Evolutionary conservation across 1,140 invertebrate genomes (phyloP), one percentile per base, ranked within the genome.

Genomic region (Aphaenogaster ashmeadi): DNA sequence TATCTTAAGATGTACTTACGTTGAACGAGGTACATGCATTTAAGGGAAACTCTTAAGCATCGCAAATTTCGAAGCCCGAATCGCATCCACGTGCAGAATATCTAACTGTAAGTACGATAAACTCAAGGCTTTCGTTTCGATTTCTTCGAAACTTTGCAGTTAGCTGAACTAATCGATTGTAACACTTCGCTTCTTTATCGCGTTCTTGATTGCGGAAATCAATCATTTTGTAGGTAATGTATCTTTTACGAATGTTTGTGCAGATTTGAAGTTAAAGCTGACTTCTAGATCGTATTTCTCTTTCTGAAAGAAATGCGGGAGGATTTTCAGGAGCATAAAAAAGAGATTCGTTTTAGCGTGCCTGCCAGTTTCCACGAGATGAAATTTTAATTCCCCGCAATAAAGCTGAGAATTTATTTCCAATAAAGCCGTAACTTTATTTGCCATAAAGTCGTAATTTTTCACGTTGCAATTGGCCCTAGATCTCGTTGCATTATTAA

Each of bases 121-220:
- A 56, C 9, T 52, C 41, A 9, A 52, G 33, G 7, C 11, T 44
- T 69, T 64, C 15, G 56, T 72, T 69, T 52, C 62, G 15, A 52
- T 33, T 78, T 33, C 5, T 21, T 87, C 52, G 62, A 77, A 90
- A 62, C 88, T 89, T 81, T 38, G 52, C 60, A n/a, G 62, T 83
- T 79, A 60, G 8, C 33, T 47, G 62, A 13, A 27, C 6, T 60
- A 67, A 89, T 89, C 75, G 69, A 87, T 83, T 89, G 27, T 62
- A 67, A 87, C 84, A 62, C 33, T 72, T 67, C 33, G 41, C 33
- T 56, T 74, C 54, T 71, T 74, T 21, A 74, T 74, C 38, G 27
- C 38, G 6, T 41, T 47, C 33, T 74, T 60, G 27, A 62, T 84
- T 47, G 44, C 3, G 7, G 44, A 27, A n/a, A 75, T 84, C 52